These are phyloP conservation scores for Chrysolina oricalcia DNA, from an alignment of 2,888 invertebrate species.

Conservation along the genomic window DNA sequence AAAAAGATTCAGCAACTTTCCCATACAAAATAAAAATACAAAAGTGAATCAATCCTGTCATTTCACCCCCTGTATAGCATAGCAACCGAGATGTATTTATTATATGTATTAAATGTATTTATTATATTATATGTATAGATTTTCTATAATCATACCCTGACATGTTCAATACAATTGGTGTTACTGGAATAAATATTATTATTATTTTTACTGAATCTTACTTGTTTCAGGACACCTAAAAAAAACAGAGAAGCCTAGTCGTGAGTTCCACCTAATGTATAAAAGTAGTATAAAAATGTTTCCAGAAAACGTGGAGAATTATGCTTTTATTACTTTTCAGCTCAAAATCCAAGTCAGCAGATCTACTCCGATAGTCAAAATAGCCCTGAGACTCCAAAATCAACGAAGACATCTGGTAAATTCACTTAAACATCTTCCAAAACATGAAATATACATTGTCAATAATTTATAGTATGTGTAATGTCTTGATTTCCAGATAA, in stretches of 20 bases:
- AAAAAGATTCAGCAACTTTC: neutral
- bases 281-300: neutral
- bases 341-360: neutral
- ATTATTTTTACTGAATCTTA: neutral
- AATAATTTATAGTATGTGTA: neutral
- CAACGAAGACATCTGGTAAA: neutral
- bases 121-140: no score
- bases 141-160: no score
- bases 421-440: neutral
- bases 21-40: neutral
- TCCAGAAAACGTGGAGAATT: neutral
- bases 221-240: neutral
- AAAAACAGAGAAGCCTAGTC: neutral
- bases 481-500: neutral
- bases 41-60: neutral
- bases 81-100: neutral
- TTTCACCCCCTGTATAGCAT: neutral
- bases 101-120: no score
- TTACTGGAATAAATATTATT: no score
- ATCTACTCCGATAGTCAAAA: neutral
- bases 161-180: no score
- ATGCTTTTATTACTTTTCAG: neutral
- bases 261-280: neutral
- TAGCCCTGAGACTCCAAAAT: constrained; percentile 1
- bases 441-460: neutral